phyloP scores from a whole-genome alignment of 2,113 vertebrate species.

The Syrrhaptes paradoxus region DNA sequence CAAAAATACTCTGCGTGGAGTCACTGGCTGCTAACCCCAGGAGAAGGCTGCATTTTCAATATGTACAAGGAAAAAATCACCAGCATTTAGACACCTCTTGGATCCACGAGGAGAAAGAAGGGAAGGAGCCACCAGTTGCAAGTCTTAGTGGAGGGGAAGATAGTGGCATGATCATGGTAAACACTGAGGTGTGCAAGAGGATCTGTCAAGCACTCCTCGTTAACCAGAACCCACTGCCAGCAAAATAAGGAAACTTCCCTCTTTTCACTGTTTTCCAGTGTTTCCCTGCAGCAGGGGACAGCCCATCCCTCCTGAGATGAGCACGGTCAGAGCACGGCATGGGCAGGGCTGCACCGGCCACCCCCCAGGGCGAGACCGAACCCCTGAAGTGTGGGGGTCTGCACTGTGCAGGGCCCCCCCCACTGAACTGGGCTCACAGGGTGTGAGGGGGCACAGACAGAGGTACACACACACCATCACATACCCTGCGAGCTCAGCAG shows the following conservation, averaged over 20 bases:
- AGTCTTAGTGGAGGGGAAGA: neutral
- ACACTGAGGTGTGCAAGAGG: accelerated
- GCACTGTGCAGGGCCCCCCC: neutral
- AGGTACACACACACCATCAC: neutral
- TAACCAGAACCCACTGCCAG: too few species aligned
- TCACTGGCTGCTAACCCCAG: neutral
- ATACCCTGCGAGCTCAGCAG: accelerated
- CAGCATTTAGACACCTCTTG: neutral
- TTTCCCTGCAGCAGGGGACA: neutral
- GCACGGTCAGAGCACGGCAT: accelerated
- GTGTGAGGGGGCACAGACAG: accelerated
- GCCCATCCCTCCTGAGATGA: neutral
- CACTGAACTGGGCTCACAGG: neutral
- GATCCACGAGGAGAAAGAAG: neutral
- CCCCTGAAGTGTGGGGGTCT: neutral
- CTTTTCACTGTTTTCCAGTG: neutral
- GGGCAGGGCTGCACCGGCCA: neutral
- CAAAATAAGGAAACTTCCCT: neutral
- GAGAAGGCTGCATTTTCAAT: neutral
- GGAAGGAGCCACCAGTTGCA: neutral
- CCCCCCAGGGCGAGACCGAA: too few species aligned
- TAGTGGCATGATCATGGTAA: neutral
- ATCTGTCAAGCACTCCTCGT: neutral
- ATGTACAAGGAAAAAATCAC: neutral
- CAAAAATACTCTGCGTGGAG: neutral